Base-by-base conservation (phyloP, 2,797 vertebrate species). In the Coilia nasus region DNA sequence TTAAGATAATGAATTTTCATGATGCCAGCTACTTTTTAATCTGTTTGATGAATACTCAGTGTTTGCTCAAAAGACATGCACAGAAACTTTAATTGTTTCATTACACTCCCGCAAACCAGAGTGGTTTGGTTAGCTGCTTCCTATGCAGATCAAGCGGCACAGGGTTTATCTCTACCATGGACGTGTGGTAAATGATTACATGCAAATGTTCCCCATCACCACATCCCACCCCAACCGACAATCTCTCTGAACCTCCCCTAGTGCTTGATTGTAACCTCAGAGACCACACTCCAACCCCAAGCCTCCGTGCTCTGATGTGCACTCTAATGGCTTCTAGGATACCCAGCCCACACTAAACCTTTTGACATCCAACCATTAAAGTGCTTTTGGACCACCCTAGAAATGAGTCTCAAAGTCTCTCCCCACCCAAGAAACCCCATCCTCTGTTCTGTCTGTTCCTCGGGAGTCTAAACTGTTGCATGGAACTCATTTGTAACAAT, bases 321-420 rank as follows among this genome's bases (percentile, higher is more conserved):
- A 25, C 71, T 78, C 31, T 44, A 44, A 78, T 78, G 35, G 6
- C 71, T 78, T 78, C 71, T 78, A 78, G 35, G 71, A 78, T 78
- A 78, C 64, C 64, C 64, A 71, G 64, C 64, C 64, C 64, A 71
- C 64, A 71, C 64, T 14, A 35, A 62, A 71, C 28, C 64, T 28
- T 75, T 23, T 75, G 67, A 75, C 71, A 54, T 78, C 71, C 35
- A 78, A 17, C 35, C 71, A 78, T 78, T 78, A 10, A 78, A 78
- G 71, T 78, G 6, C 71, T 44, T 78, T 78, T 78, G 35, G 71
- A 78, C 71, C 71, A 78, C 71, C 71, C 71, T 31, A 78, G 71
- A 10, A 78, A 78, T 17, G 7, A 71, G 67, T 71, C 28, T 71
- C 28, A 78, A 12, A 71, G 71, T 21, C 31, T 21, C 67, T 44